phyloP scores from a whole-genome alignment of 2,113 vertebrate genomes.

The Isichthys henryi region DNA sequence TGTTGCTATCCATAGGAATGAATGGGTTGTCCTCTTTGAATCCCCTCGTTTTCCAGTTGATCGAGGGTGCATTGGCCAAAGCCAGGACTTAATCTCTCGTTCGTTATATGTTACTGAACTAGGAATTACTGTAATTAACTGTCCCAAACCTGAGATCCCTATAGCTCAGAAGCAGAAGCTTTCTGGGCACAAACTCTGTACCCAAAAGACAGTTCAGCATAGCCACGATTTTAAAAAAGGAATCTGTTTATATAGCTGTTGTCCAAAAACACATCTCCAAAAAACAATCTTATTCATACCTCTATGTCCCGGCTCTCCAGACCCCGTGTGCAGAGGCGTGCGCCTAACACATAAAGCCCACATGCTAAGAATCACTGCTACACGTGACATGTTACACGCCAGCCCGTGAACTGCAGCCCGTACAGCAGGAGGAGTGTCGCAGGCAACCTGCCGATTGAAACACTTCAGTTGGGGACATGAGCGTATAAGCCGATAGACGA shows the following conservation, averaged over 20 bases:
- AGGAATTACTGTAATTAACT: not conserved
- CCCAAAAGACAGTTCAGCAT: not conserved
- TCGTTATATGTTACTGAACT: not conserved
- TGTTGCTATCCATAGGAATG: not conserved
- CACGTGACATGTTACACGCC: not conserved
- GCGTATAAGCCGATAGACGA: constrained; percentile 14
- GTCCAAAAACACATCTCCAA: not conserved
- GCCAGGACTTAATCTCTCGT: not conserved
- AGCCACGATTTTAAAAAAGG: not conserved
- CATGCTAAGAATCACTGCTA: not conserved
- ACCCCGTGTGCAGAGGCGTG: not conserved
- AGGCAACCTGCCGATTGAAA: not conserved
- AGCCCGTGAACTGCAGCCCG: not conserved
- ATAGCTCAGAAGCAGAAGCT: not conserved
- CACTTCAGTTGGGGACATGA: not conserved
- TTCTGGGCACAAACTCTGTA: not conserved
- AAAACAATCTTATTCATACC: not conserved
- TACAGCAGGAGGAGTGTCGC: not conserved
- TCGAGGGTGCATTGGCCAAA: not conserved
- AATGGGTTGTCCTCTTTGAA: not conserved
- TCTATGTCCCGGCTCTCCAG: not conserved
- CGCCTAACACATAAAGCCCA: not conserved
- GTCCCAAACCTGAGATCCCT: not conserved
- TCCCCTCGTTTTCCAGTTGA: not conserved
- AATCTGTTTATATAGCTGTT: not conserved